Evolutionary conservation across 2,113 vertebrate species (phyloP), one percentile per base, ranked within the genome.

Genomic region (Takifugu bimaculatus): DNA sequence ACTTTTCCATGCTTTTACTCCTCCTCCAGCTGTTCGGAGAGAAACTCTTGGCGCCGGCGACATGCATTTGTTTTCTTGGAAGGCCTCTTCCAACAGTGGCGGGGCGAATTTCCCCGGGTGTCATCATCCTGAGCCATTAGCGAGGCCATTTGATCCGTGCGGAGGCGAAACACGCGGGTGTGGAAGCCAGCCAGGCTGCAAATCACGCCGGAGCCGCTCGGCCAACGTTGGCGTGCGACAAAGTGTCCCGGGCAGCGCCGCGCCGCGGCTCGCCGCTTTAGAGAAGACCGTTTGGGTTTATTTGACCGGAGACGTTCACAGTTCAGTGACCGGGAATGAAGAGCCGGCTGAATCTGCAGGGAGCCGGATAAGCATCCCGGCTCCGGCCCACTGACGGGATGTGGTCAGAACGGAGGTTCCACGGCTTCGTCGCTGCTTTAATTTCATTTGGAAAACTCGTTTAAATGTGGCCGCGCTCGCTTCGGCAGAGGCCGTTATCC

Each of bases 121-220:
- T 83, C 80, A 79, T 82, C 80, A 81, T 77, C 62, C 65, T 10
- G 0, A 57, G 72, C 66, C 69, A 81, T 82, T 77, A 77, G 70
- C 5, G 63, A 77, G 64, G 84, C 78, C 65, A 78, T 86, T 79
- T 79, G 73, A 83, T 81, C 74, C 71, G 78, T 12, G 57, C 26
- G 58, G 52, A 65, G 62, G 63, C 68, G 55, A 28, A 76, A 58
- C 32, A 7, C 32, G 2, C 15, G 2, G 39, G 51, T 54, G 6
- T 69, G 80, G 80, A 83, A 11, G 72, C 51, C 1, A 25, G 68
- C 70, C 74, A 68, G 69, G 65, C 65, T 63, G 69, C 69, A 71
- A 70, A 81, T 27, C 12, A 77, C 75, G 50, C 61, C 71, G 58
- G 57, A 55, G 53, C 70, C 68, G 54, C 51, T 3, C n/a, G 69